Base-by-base conservation (phyloP, 1,140 invertebrate species). In the Stegodyphus dumicola region DNA sequence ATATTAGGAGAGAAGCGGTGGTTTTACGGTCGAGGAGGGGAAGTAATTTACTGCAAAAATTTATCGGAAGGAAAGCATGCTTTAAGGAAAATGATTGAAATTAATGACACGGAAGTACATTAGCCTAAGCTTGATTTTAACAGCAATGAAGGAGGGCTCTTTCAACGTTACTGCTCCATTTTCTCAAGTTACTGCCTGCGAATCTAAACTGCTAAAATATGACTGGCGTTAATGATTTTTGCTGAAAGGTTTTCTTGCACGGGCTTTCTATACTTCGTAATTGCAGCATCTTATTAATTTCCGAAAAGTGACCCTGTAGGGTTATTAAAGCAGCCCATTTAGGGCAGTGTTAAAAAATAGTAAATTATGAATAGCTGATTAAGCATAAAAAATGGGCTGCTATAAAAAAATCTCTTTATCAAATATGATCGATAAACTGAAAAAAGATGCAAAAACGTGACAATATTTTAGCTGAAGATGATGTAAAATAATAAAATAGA, bases 11-110 rank as follows among this genome's bases (percentile, higher is more conserved):
- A 60, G 15, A 64, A 60, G 49, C 56, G 70, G 79, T 33, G 53
- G 54, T 48, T 79, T 79, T 9, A 51, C 33, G 48, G n/a, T 33
- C 7, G 48, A 48, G 70, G 53, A 49, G 18, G 15, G 80, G 73
- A 83, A 75, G 71, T 74, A 83, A 83, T 74, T 83, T 75, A 65
- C n/a, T n/a, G 71, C 69, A 83, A 83, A 83, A 83, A 83, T 83
- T 52, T 83, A 83, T 83, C 80, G 71, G 18, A 51, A 52, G 60
- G 60, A 66, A 64, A 67, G 70, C 54, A 18, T 74, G 9, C 60
- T 83, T 75, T 71, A 70, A 70, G 17, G 65, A 80, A 60, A 80
- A 80, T 80, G 80, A 83, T 75, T 60, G 52, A 83, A 83, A 83
- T 83, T 83, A 83, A 83, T 83, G 80, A 67, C 70, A 53, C 80